These are phyloP conservation scores for Mirounga angustirostris DNA, from an alignment of 2,113 vertebrate species.

Conservation along the genomic window DNA sequence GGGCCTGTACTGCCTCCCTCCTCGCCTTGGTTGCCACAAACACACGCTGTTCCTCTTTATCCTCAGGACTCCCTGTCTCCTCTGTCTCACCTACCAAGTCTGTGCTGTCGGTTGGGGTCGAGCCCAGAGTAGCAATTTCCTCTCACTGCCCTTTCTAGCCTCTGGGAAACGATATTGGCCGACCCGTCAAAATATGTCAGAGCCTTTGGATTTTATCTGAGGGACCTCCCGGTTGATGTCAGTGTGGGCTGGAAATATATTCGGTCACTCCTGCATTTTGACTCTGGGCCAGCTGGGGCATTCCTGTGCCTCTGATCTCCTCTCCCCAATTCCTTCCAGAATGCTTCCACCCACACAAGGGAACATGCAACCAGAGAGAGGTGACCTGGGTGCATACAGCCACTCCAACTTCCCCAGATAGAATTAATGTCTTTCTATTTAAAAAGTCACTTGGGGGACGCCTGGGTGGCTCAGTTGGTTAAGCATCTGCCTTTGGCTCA, in stretches of 20 bases:
- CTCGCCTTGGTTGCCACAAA: no score
- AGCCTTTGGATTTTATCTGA: background rate
- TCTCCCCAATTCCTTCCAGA: background rate
- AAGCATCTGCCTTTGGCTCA: background rate
- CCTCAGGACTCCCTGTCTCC: no score
- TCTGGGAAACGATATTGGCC: background rate
- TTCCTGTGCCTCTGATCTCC: background rate
- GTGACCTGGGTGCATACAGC: background rate
- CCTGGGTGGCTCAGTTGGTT: background rate
- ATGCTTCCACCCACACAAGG: background rate
- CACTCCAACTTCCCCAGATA: background rate
- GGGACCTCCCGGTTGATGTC: background rate
- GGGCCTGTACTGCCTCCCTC: rapidly evolving
- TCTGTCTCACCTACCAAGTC: background rate
- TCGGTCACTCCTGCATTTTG: background rate
- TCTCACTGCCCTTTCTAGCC: background rate
- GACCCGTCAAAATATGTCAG: background rate
- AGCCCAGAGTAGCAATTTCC: background rate
- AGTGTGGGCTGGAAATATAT: background rate
- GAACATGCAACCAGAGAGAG: background rate
- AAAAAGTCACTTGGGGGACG: background rate
- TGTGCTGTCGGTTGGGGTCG: background rate
- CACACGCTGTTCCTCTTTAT: rapidly evolving
- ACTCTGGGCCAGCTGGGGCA: background rate
- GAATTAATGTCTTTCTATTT: background rate